Base-by-base conservation (phyloP, 2,888 invertebrate species). In the Andrena flavipes region DNA sequence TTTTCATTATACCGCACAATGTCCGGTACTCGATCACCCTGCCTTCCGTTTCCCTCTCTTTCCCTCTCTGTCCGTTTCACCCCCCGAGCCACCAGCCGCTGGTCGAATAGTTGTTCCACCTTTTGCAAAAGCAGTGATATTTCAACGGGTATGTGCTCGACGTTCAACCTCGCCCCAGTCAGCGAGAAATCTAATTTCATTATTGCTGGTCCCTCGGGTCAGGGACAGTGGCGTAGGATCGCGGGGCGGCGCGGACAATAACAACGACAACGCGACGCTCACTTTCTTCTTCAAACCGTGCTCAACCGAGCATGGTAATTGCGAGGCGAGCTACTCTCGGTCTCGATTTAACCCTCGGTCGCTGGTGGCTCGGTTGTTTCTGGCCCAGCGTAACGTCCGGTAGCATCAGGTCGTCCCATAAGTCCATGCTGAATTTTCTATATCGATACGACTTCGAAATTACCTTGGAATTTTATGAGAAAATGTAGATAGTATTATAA, bases 1-100 rank as follows among this genome's bases (percentile, higher is more conserved):
- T 93, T 93, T 93, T 93, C 93, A 93, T 93, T 93, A 93, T 85
- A 88, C 82, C 89, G 82, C 84, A 86, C 89, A 90, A 92, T 93
- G 92, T 91, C 91, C 91, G 89, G 90, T 89, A 88, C 92, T 93
- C 92, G 91, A 92, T 93, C 93, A 93, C 88, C 82, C 82, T 65
- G 80, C 73, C 76, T 74, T 76, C 80, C 88, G 76, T 82, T 82
- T 82, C 78, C 76, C 65, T 75, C 72, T 68, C 85, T 79, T 84
- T 78, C 88, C 79, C 85, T 67, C 72, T 76, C 84, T 77, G 67
- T 71, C 60, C 78, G 72, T 81, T 64, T 67, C 63, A n/a, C 73
- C 73, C 67, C 67, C 69, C 75, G 83, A 69, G 78, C 82, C 76
- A 74, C 73, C 33, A 74, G 60, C 62, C 59, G 60, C 83, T 73